Evolutionary conservation across 1,140 invertebrate genomes (phyloP).

Genomic region (Ptiloglossa arizonensis): DNA sequence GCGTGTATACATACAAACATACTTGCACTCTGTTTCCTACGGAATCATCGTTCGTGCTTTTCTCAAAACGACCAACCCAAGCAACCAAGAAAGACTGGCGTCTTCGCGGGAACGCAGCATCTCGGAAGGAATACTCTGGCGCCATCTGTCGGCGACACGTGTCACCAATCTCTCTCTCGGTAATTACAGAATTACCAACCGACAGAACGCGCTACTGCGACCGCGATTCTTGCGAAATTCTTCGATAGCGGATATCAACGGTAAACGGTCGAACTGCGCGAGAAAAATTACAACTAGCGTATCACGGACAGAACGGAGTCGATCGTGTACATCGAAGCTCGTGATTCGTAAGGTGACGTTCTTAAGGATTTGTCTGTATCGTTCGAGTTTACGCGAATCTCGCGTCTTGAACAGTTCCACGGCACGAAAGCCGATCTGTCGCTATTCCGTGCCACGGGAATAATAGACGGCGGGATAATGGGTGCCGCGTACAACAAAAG

Average conservation of each 20-base stretch:
- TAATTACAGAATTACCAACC: conserved; percentile 31
- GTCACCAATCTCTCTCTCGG: conserved; percentile 21
- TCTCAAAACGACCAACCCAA: no score
- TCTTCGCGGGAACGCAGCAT: background rate
- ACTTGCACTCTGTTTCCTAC: no score
- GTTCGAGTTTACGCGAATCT: background rate
- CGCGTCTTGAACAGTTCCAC: conserved; percentile 2
- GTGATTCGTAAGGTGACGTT: no score
- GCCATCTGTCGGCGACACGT: conserved; percentile 36
- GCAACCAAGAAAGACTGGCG: no score
- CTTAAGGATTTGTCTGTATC: no score
- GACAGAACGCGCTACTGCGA: background rate
- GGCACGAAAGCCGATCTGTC: conserved; percentile 53
- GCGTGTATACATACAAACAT: no score
- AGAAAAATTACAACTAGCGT: background rate
- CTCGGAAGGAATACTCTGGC: conserved; percentile 13
- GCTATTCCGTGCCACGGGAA: conserved; percentile 58
- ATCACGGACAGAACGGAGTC: background rate
- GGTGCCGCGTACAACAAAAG: conserved; percentile 59
- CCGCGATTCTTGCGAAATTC: no score
- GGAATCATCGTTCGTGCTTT: no score
- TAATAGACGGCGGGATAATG: conserved; percentile 60
- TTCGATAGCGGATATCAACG: background rate
- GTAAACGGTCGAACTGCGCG: background rate
- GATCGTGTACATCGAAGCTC: no score